Conservation (phyloP, 2,888 invertebrate genomes). For the Tolmerus cingulatus region DNA sequence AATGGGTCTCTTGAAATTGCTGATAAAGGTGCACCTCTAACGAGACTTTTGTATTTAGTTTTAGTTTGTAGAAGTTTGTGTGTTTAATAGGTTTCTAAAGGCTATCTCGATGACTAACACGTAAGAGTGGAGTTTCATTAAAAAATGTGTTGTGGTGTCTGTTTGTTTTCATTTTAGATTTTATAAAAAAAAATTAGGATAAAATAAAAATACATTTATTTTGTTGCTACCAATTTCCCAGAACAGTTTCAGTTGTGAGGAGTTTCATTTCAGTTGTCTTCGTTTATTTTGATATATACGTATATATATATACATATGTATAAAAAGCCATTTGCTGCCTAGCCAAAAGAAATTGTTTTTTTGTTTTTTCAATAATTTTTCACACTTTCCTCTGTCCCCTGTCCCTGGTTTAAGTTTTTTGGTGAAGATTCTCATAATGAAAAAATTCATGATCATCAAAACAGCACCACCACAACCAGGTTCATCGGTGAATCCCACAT, state of each 20-base stretch:
- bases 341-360: neutral
- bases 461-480: slow-evolving; percentile 69
- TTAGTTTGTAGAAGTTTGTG: neutral
- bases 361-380: slow-evolving; percentile 11
- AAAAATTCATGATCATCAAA: slow-evolving; percentile 24
- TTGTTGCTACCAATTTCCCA: neutral
- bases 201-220: neutral
- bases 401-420: slow-evolving; percentile 19
- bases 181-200: neutral
- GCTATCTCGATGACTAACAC: neutral
- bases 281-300: neutral
- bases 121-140: slow-evolving; percentile 25
- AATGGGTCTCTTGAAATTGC: neutral
- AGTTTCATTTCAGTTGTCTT: slow-evolving; percentile 5
- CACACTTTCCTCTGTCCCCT: slow-evolving; percentile 10
- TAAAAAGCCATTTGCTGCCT: neutral
- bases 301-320: no score
- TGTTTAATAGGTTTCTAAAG: neutral
- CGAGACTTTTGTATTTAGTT: neutral
- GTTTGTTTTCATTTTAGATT: slow-evolving; percentile 3
- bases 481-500: slow-evolving; percentile 66
- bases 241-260: neutral
- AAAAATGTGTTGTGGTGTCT: slow-evolving; percentile 1
- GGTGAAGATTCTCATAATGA: neutral
- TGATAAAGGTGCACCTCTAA: neutral